phyloP scores from a whole-genome alignment of 2,797 vertebrate genomes.

The Chelon labrosus region DNA sequence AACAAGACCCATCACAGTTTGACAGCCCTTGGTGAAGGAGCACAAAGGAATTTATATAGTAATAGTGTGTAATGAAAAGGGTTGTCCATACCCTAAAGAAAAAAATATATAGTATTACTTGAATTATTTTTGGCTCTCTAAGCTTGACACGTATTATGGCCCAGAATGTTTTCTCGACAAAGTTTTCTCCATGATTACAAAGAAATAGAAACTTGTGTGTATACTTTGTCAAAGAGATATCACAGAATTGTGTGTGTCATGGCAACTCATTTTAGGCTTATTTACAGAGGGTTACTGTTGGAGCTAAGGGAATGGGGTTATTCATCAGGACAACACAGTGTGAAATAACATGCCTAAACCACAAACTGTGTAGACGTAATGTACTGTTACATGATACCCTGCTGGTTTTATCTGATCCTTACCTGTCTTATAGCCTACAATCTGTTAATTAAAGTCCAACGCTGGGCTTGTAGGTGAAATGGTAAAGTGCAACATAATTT shows the following conservation, averaged over 20 bases:
- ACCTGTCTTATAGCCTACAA: too few species aligned
- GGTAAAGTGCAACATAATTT: slow-evolving; percentile 54
- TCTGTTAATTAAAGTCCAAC: slow-evolving; percentile 11
- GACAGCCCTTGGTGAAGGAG: slow-evolving; percentile 52
- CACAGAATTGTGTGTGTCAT: too few species aligned
- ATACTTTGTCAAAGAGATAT: background rate
- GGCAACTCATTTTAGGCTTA: too few species aligned
- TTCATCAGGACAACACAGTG: too few species aligned
- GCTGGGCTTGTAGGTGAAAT: slow-evolving; percentile 54
- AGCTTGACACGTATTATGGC: background rate
- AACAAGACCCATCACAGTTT: slow-evolving; percentile 67
- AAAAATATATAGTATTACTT: slow-evolving; percentile 14
- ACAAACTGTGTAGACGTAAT: too few species aligned
- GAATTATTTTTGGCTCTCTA: slow-evolving; percentile 18
- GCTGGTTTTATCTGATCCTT: too few species aligned
- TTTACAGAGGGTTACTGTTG: too few species aligned
- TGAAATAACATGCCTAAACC: too few species aligned
- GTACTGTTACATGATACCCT: too few species aligned
- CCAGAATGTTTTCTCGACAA: slow-evolving; percentile 21
- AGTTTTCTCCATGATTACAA: slow-evolving; percentile 13
- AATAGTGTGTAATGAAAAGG: slow-evolving; percentile 40
- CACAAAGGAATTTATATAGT: slow-evolving; percentile 18
- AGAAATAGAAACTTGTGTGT: background rate
- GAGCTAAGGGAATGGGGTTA: too few species aligned
- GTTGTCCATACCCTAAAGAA: slow-evolving; percentile 28